phyloP scores from a whole-genome alignment of 2,113 vertebrate species.

The Oncorhynchus mykiss region DNA sequence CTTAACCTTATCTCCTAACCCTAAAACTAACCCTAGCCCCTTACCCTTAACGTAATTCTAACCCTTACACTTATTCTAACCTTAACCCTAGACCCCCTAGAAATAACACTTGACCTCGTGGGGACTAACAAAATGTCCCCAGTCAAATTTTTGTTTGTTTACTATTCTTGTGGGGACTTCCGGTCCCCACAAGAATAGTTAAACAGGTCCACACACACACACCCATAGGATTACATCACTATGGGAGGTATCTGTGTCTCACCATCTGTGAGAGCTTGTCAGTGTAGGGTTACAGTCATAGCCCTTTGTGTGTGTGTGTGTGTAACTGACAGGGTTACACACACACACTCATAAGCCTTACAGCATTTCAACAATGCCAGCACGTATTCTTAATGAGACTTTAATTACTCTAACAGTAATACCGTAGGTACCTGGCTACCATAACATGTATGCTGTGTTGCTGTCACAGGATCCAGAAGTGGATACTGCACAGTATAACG shows the following conservation, averaged over 20 bases:
- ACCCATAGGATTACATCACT: not conserved
- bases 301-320: slow-evolving; percentile 19
- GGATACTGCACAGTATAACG: too few relatives aligned
- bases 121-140: too few relatives aligned
- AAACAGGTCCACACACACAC: not conserved
- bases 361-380: not conserved
- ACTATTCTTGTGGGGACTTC: too few relatives aligned
- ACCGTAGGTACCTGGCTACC: not conserved
- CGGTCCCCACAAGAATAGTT: too few relatives aligned
- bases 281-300: not conserved
- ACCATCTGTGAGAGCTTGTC: not conserved
- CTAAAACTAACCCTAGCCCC: too few relatives aligned
- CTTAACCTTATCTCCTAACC: too few relatives aligned
- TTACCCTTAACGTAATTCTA: too few relatives aligned
- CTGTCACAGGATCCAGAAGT: too few relatives aligned
- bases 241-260: not conserved
- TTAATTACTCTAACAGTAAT: not conserved
- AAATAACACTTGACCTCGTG: too few relatives aligned
- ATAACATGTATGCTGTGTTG: not conserved
- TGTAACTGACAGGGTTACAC: not conserved
- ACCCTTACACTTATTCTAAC: too few relatives aligned
- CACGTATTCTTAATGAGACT: not conserved
- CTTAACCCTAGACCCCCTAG: too few relatives aligned
- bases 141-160: too few relatives aligned
- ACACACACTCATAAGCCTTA: not conserved